A percentile compares a stretch with the other conserved stretches of the same genome.
Evolutionary conservation across 1,140 invertebrate species (phyloP).

Genomic region (Drosophila tani): DNA sequence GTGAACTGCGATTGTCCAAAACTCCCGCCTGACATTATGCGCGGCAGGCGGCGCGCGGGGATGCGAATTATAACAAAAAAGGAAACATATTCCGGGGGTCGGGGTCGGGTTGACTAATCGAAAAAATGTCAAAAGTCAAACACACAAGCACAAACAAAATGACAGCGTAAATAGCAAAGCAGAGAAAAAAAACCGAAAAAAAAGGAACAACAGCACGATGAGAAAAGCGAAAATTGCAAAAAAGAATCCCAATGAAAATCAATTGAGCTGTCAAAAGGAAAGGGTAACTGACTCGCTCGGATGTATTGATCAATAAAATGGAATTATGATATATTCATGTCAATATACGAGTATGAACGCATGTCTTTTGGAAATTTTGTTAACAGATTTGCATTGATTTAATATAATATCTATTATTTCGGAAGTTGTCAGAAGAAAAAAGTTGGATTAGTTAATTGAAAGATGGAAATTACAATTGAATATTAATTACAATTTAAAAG

Average conservation of each 20-base stretch:
- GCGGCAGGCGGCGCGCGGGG: conserved; percentile 46
- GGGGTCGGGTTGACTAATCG: conserved; percentile 37
- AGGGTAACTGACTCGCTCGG: conserved; percentile 3
- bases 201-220: conserved; percentile 11
- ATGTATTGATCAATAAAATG: conserved; percentile 42
- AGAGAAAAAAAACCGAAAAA: conserved; percentile 20
- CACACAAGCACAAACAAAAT: conserved; percentile 67
- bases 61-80: conserved; percentile 75
- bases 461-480: not conserved
- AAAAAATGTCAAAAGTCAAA: conserved; percentile 75
- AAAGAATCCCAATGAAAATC: conserved; percentile 41
- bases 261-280: conserved; percentile 24
- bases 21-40: conserved; percentile 49
- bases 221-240: conserved; percentile 33
- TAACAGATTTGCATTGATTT: not conserved
- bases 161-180: conserved; percentile 60
- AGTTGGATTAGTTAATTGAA: not conserved
- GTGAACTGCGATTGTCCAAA: conserved; percentile 27
- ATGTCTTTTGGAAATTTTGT: not conserved
- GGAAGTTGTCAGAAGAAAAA: not conserved
- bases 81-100: conserved; percentile 55
- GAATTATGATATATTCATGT: conserved; percentile 31
- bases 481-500: not conserved
- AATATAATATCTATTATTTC: not conserved
- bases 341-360: not conserved